Evolutionary conservation across 2,797 vertebrate genomes (phyloP), one percentile per base, ranked within the genome.

Genomic region (Nannoperca australis): DNA sequence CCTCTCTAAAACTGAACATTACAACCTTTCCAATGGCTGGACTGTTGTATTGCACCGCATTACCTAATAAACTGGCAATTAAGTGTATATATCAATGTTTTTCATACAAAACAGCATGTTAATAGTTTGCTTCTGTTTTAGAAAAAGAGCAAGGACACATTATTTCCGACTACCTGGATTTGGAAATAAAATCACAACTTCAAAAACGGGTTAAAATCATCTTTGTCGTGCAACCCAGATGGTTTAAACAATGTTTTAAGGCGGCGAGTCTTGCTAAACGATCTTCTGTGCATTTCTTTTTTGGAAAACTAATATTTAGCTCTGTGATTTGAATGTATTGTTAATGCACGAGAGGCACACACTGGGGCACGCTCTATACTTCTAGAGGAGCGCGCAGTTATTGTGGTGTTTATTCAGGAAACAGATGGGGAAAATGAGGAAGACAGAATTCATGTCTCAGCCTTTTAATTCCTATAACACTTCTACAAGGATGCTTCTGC

Each of bases 361-460:
- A 40, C 67, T 38, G 54, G 15, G 18, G n/a, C 34, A 14, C 3
- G 8, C 18, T 17, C 14, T 18, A 5, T 38, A 24, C 22, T n/a
- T 38, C 2, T 1, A 1, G 44, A 50, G 18, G 30, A 47, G n/a
- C 17, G 0, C 14, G 60, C 10, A 1, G 36, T 53, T n/a, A 2
- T n/a, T 58, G 55, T 54, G 7, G 9, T 50, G 71, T 81, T 69
- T 20, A n/a, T 14, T 55, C 66, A 85, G 84, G 85, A 86, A 84
- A 73, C 81, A 74, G 76, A 80, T 85, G 81, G 34, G 12, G 18
- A 47, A 63, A 83, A 79, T 76, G 82, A 79, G 83, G 76, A 85
- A 75, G 76, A 47, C 45, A 62, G 30, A 72, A 74, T 12, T 15
- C 15, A 49, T 66, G 72, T 49, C 68, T 85, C 84, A 83, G 78